Conservation (phyloP, 2,113 vertebrate species). For the Nycticebus coucang region DNA sequence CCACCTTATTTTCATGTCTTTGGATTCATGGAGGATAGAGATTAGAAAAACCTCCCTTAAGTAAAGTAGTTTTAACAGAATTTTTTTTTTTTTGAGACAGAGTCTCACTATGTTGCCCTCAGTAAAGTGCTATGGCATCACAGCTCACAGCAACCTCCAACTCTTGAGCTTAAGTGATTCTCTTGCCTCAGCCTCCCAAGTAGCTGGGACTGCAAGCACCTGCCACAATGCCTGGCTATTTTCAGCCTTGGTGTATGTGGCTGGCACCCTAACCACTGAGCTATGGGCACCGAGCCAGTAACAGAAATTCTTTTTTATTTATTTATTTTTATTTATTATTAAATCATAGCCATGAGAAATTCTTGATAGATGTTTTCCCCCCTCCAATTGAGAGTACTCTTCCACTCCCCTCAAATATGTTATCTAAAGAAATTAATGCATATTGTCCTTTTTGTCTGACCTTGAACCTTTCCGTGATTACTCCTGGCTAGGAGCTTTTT, state of each 20-base stretch:
- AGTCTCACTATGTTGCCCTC: too few relatives aligned
- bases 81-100: not conserved
- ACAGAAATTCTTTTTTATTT: not conserved
- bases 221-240: too few relatives aligned
- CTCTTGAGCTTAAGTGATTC: too few relatives aligned
- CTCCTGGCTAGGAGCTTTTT: constrained; percentile 37
- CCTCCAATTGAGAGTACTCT: not conserved
- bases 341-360: not conserved
- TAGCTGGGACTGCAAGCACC: too few relatives aligned
- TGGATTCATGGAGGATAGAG: not conserved
- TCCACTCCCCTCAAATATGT: not conserved
- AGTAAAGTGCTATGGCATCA: too few relatives aligned
- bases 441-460: constrained; percentile 11
- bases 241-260: too few relatives aligned
- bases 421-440: constrained; percentile 12
- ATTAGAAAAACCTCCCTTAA: not conserved
- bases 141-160: too few relatives aligned
- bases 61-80: not conserved
- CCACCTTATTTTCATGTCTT: not conserved
- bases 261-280: too few relatives aligned
- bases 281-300: too few relatives aligned
- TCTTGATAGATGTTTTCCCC: not conserved
- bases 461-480: constrained; percentile 32
- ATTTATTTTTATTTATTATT: too few relatives aligned
- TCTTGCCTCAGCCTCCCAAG: too few relatives aligned